Percentiles rank a stretch among this genome's conserved stretches.
Conservation (phyloP, 2,888 invertebrate genomes). For the Isotomurus palustris region DNA sequence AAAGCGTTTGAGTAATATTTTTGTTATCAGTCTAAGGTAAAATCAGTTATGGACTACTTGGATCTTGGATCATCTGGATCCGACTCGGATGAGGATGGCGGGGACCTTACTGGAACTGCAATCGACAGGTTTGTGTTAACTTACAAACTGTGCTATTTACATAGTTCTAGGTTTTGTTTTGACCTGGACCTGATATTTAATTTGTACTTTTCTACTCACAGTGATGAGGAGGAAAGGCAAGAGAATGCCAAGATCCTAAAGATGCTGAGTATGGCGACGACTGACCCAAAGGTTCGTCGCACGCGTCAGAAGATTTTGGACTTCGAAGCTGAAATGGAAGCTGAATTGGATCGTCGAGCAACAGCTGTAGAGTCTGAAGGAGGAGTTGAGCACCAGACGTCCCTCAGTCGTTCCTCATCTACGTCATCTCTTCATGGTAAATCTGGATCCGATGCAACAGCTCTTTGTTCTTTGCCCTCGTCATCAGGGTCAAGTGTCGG, state of each 20-base stretch:
- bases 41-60: not conserved
- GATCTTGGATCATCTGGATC: slow-evolving; percentile 11
- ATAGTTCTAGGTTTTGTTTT: too few species aligned
- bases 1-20: not conserved
- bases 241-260: slow-evolving; percentile 33
- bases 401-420: slow-evolving; percentile 37
- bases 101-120: not conserved
- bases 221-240: slow-evolving; percentile 41
- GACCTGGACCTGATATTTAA: too few species aligned
- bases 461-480: slow-evolving; percentile 5
- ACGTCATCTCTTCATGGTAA: slow-evolving; percentile 32
- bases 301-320: slow-evolving; percentile 42
- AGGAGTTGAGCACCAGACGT: slow-evolving; percentile 42
- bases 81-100: slow-evolving; percentile 33
- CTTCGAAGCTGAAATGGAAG: slow-evolving; percentile 48
- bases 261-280: slow-evolving; percentile 27
- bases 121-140: slow-evolving; percentile 16
- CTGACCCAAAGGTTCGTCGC: slow-evolving; percentile 16
- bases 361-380: slow-evolving; percentile 38
- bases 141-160: too few species aligned
- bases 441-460: slow-evolving; percentile 1
- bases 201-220: not conserved
- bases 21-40: not conserved
- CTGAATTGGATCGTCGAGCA: slow-evolving; percentile 46
- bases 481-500: not conserved